phyloP scores from a whole-genome alignment of 2,113 vertebrate species.

The Amphiprion ocellaris region DNA sequence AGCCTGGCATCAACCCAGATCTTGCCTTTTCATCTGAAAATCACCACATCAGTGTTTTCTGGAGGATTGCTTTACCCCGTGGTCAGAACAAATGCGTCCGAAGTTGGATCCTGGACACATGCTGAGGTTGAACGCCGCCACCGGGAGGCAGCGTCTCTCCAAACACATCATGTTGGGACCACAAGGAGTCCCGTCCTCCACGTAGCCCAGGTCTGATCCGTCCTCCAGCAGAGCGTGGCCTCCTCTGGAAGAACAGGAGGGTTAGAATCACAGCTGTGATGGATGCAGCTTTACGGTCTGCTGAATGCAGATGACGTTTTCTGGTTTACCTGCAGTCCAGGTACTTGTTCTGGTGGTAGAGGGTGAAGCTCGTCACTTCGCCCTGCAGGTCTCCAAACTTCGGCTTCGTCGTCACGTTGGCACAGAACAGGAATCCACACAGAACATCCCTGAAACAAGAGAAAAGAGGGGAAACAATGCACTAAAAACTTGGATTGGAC shows the following conservation, averaged over 20 bases:
- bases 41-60: neutral
- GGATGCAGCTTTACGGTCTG: fast-evolving
- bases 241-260: conserved; percentile 80
- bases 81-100: conserved; percentile 90
- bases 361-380: conserved; percentile 93
- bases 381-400: conserved; percentile 91
- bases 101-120: conserved; percentile 88
- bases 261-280: neutral
- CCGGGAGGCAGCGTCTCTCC: conserved; percentile 93
- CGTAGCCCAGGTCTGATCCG: conserved; percentile 93
- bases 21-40: neutral
- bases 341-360: conserved; percentile 95
- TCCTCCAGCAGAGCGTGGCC: conserved; percentile 94
- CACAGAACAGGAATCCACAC: conserved; percentile 94
- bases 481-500: neutral
- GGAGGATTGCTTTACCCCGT: conserved; percentile 85
- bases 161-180: conserved; percentile 97
- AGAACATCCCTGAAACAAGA: conserved; percentile 89
- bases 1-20: neutral
- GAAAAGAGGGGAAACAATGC: neutral
- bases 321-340: conserved; percentile 91
- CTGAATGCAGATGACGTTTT: neutral
- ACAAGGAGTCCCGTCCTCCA: conserved; percentile 94
- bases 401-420: conserved; percentile 90
- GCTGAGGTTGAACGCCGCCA: conserved; percentile 94